Conservation (phyloP, 2,113 vertebrate genomes). For the Panurus biarmicus region DNA sequence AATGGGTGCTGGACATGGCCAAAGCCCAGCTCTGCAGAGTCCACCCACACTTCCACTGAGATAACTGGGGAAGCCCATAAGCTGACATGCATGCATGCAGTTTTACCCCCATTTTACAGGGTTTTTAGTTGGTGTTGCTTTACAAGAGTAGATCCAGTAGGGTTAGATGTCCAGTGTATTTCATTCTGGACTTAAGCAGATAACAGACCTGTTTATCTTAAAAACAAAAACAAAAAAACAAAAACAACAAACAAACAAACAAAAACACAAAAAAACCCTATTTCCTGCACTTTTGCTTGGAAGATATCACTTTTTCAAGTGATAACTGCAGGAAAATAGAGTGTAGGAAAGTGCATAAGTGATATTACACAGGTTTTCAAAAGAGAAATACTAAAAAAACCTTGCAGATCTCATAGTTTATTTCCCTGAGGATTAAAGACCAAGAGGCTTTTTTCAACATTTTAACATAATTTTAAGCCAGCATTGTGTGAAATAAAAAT, state of each 20-base stretch:
- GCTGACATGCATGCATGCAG: not conserved
- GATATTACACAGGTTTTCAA: not conserved
- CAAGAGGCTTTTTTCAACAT: not conserved
- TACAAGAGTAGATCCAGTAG: not conserved
- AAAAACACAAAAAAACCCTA: too few species aligned
- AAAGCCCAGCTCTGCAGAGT: not conserved
- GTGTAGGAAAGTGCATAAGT: not conserved
- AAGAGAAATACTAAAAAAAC: not conserved
- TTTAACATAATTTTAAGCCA: not conserved
- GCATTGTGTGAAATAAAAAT: not conserved
- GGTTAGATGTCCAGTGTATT: not conserved
- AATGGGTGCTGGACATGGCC: not conserved
- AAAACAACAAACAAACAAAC: too few species aligned
- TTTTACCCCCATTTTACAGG: not conserved
- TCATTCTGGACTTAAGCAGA: not conserved
- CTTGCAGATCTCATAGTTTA: not conserved
- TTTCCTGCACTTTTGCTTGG: not conserved
- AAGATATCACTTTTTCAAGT: not conserved
- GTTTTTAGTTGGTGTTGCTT: not conserved
- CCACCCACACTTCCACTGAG: too few species aligned
- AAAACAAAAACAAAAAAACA: not conserved
- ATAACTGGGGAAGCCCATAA: not conserved
- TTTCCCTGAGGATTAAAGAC: not conserved
- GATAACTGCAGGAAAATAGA: not conserved
- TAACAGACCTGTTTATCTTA: not conserved